Evolutionary conservation across 2,888 invertebrate genomes (phyloP).

Genomic region (Stenolophus ochropezus): DNA sequence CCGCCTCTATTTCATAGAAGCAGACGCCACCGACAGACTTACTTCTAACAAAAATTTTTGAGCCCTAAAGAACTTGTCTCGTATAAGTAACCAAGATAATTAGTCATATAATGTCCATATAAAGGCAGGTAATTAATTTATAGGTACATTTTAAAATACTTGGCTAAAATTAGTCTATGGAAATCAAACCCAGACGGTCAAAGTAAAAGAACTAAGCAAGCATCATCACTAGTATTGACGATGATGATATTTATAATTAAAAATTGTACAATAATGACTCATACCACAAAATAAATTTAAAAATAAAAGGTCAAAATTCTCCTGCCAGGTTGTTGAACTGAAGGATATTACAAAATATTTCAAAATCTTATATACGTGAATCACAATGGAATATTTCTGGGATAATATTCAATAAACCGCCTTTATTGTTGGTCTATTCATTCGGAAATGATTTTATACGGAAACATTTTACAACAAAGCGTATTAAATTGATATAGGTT

Average conservation of each 20-base stretch:
- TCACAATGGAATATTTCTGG: constrained; percentile 25
- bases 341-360: constrained; percentile 17
- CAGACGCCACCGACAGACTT: too few relatives aligned
- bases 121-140: too few relatives aligned
- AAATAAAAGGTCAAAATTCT: constrained; percentile 18
- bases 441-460: constrained; percentile 12
- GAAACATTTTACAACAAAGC: constrained; percentile 8
- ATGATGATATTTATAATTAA: neutral
- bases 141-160: too few relatives aligned
- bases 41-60: too few relatives aligned
- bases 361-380: constrained; percentile 1
- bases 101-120: too few relatives aligned
- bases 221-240: too few relatives aligned
- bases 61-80: too few relatives aligned
- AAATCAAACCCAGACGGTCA: too few relatives aligned
- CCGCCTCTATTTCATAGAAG: too few relatives aligned
- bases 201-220: too few relatives aligned
- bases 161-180: too few relatives aligned
- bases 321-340: neutral
- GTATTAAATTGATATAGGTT: constrained; percentile 3
- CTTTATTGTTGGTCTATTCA: constrained; percentile 16
- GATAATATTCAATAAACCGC: constrained; percentile 4
- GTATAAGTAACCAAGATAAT: too few relatives aligned
- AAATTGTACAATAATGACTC: constrained; percentile 24
- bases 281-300: constrained; percentile 8